Percentiles rank a stretch among this genome's conserved stretches.
Evolutionary conservation across 2,797 vertebrate genomes (phyloP).

Genomic region (Arnoldichthys spilopterus): DNA sequence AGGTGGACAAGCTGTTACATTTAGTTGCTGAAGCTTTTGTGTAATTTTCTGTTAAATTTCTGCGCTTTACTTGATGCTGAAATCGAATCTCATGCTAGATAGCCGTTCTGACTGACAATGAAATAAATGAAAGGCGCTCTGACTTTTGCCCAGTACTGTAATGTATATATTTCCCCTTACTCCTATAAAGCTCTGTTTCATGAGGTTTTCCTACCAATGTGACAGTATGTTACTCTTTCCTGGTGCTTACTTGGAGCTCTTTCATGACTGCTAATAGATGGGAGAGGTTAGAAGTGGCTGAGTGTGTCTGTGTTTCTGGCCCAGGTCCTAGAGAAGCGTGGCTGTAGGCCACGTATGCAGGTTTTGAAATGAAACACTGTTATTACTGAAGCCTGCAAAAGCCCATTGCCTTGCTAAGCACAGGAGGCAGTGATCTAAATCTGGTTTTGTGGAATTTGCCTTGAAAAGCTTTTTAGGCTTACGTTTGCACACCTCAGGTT

Average conservation of each 20-base stretch:
- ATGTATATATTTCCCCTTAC: not conserved
- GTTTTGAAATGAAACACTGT: conserved; percentile 25
- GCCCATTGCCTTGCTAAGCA: conserved; percentile 14
- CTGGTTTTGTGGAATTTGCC: conserved; percentile 39
- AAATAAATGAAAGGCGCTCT: too few relatives aligned
- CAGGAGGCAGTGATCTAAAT: conserved; percentile 7
- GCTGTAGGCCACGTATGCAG: conserved; percentile 31
- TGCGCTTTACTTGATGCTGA: too few relatives aligned
- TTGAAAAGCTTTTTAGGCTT: conserved; percentile 17
- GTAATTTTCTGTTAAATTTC: too few relatives aligned
- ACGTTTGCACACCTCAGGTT: conserved; percentile 19
- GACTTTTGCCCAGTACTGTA: too few relatives aligned
- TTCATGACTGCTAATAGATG: conserved; percentile 4
- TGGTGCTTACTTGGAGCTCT: not conserved
- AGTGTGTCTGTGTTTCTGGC: conserved; percentile 27
- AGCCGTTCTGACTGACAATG: too few relatives aligned
- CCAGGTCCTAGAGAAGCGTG: conserved; percentile 9
- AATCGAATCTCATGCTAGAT: too few relatives aligned
- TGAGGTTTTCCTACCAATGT: not conserved
- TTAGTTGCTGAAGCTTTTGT: too few relatives aligned
- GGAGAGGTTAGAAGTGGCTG: conserved; percentile 4
- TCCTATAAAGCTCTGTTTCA: not conserved
- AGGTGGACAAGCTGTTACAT: too few relatives aligned
- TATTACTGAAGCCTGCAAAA: conserved; percentile 37
- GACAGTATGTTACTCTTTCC: conserved; percentile 16